phyloP scores from a whole-genome alignment of 2,888 invertebrate species.

The Steinernema carpocapsae region DNA sequence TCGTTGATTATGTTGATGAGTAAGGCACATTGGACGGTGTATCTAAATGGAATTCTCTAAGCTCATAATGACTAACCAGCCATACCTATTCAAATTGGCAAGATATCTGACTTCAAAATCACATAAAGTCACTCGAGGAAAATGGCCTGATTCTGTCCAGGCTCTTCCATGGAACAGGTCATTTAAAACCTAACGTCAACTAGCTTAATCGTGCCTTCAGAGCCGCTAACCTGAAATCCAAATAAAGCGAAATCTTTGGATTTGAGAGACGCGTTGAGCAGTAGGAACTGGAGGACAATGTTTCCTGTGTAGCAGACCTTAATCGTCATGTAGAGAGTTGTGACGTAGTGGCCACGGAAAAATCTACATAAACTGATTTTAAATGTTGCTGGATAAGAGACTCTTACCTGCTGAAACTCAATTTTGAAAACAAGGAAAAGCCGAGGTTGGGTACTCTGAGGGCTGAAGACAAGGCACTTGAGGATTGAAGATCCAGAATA shows the following conservation, averaged over 20 bases:
- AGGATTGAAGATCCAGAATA: constrained; percentile 60
- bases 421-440: neutral
- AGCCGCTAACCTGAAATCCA: constrained; percentile 59
- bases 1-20: constrained; percentile 68
- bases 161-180: constrained; percentile 62
- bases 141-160: constrained; percentile 67
- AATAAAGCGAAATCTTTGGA: constrained; percentile 59
- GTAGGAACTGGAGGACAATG: constrained; percentile 62
- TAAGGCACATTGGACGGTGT: constrained; percentile 68
- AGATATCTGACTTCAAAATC: constrained; percentile 68
- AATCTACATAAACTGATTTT: constrained; percentile 44
- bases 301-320: constrained; percentile 63
- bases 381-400: neutral
- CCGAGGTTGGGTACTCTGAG: constrained; percentile 1
- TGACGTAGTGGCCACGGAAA: constrained; percentile 64
- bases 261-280: constrained; percentile 65
- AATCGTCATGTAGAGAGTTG: constrained; percentile 57
- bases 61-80: neutral
- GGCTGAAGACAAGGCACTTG: neutral
- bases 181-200: constrained; percentile 53
- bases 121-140: constrained; percentile 65
- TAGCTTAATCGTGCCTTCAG: neutral
- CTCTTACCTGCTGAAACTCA: neutral
- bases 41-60: constrained; percentile 44
- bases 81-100: constrained; percentile 63